A percentile compares a stretch with the other conserved stretches of the same genome.
Conservation (phyloP, 2,888 invertebrate species). For the Hypolimnas misippus region DNA sequence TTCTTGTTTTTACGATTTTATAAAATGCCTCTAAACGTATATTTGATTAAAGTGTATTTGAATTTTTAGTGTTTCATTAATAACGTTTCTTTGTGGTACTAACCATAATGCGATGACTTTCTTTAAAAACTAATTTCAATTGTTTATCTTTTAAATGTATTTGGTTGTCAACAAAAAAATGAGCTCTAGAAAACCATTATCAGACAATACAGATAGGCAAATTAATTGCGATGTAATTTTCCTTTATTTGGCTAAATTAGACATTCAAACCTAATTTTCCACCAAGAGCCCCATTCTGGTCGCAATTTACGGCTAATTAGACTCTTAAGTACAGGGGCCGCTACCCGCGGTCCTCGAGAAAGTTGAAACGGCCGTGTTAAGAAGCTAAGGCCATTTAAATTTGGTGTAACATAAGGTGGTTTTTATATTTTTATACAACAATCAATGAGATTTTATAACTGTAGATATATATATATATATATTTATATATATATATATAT, state of each 20-base stretch:
- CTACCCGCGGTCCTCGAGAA: slow-evolving; percentile 21
- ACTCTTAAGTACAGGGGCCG: slow-evolving; percentile 69
- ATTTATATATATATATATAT: too few species aligned
- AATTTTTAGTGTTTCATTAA: too few species aligned
- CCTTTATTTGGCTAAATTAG: slow-evolving; percentile 75
- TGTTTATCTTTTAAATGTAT: background rate
- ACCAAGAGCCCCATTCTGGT: slow-evolving; percentile 72
- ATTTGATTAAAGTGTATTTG: too few species aligned
- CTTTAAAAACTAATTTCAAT: background rate
- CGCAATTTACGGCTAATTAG: slow-evolving; percentile 80
- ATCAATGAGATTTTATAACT: too few species aligned
- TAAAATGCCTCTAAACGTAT: too few species aligned
- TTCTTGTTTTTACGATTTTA: too few species aligned
- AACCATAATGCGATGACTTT: too few species aligned
- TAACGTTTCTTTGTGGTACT: too few species aligned
- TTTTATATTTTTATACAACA: background rate
- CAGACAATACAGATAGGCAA: slow-evolving; percentile 24
- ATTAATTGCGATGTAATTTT: slow-evolving; percentile 67
- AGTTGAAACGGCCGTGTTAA: slow-evolving; percentile 16
- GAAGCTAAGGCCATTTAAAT: slow-evolving; percentile 14
- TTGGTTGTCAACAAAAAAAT: slow-evolving; percentile 3
- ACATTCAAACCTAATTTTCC: slow-evolving; percentile 78
- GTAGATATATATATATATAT: background rate
- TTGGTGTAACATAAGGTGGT: background rate
- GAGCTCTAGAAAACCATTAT: slow-evolving; percentile 13